Evolutionary conservation across 1,140 invertebrate genomes (phyloP), one percentile per base, ranked within the genome.

Genomic region (Camponotus vicinus): DNA sequence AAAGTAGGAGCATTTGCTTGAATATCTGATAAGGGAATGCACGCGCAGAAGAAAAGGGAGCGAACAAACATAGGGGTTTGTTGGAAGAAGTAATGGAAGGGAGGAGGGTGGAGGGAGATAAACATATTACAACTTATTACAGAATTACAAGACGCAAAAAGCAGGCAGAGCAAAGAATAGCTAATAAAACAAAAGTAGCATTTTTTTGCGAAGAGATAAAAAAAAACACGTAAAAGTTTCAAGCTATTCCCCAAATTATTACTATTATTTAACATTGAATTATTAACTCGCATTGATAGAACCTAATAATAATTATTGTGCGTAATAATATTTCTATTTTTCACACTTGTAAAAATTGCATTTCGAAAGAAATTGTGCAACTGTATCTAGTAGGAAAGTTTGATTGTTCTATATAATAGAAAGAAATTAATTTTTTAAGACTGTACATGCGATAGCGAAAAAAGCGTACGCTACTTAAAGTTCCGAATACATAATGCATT

Each of bases 21-120:
- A 75, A 75, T 63, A 57, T 45, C 32, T 40, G 79, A 83, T 73
- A 73, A 59, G 69, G 69, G 6, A 73, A 49, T 61, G 79, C 55
- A 61, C 27, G 79, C 40, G 79, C 40, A 83, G 69, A 3, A 21
- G 18, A 70, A 61, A 75, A 45, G 40, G 42, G 69, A 63, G n/a
- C 15, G 69, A 83, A 61, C 55, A 73, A 83, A 83, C 55, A 83
- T 11, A 45, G 27, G 13, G 79, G 27, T 83, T 83, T 83, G 69
- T 83, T 83, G 69, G 69, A 83, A 83, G 69, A 75, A 83, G 69
- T 45, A 83, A 83, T 63, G 37, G 15, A 15, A 52, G 15, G 15
- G 4, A 18, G 4, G 4, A 27, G 27, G 3, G 13, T n/a, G 40
- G 18, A 13, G 69, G 55, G 40, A 63, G 79, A 83, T 83, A 83